Evolutionary conservation across 2,888 invertebrate species (phyloP), one percentile per base, ranked within the genome.

Genomic region (Hedya salicella): DNA sequence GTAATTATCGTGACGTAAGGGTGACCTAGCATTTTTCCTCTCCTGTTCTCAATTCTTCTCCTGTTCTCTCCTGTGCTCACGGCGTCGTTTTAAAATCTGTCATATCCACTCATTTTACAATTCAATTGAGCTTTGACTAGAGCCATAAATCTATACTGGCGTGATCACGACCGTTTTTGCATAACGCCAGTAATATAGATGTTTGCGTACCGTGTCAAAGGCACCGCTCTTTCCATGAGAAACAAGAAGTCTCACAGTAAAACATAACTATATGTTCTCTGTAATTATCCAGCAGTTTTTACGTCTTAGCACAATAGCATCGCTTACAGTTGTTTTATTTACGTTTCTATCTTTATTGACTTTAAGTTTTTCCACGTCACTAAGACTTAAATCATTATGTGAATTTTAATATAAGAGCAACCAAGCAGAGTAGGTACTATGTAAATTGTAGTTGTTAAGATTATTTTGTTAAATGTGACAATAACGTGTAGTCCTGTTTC

Each of bases 181-280:
- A 46, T 57, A 32, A 32, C 9, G 4, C n/a, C n/a, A 46, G 17
- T 57, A 46, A 57, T 46, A 44, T 16, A 44, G 17, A 9, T 36
- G 36, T 32, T 39, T 36, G 1, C 9, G 14, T 3, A 19, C 32
- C 17, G 17, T 16, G 17, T 36, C 36, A 39, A 3, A 36, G 52
- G 0, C 2, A 21, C n/a, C 9, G 9, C 32, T 32, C 25, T 44
- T 25, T n/a, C 53, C n/a, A 42, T 32, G 6, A 57, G 32, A 57
- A 57, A 32, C 11, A 40, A 11, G 16, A 17, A 57, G n/a, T 57
- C 46, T 8, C 57, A 46, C 46, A 17, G 32, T 32, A 57, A 46
- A 57, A 56, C 42, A n/a, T n/a, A n/a, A 21, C 21, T 48, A 48
- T 48, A 21, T 21, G 21, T 48, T 36, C 21, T n/a, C 48, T 48